A percentile compares a stretch with the other conserved stretches of the same genome.
Evolutionary conservation across 2,113 vertebrate species (phyloP).

Genomic region (Urocolius indicus): DNA sequence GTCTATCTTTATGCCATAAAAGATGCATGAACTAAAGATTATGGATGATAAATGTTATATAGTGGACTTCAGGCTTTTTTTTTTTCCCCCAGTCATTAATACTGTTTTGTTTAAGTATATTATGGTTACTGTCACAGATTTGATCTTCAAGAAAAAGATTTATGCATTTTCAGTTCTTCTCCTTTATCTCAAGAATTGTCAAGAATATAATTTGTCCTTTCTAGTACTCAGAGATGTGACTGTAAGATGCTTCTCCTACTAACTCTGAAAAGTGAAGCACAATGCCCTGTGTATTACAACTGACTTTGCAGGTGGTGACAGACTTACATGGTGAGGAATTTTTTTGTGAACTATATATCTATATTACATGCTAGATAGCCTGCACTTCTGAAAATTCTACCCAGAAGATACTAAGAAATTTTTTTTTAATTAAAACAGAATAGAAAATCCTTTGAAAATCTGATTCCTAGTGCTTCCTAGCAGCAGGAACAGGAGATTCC

Average conservation of each 20-base stretch:
- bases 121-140: neutral
- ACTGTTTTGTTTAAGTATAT: neutral
- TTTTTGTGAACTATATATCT: neutral
- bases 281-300: neutral
- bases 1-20: neutral
- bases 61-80: neutral
- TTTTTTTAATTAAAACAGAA: neutral
- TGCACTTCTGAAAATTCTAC: neutral
- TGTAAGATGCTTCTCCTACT: neutral
- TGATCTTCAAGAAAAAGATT: neutral
- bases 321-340: neutral
- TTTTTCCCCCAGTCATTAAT: neutral
- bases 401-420: neutral
- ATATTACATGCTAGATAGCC: neutral
- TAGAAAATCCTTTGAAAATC: slow-evolving; percentile 7
- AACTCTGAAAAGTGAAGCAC: neutral
- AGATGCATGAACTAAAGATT: neutral
- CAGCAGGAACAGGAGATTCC: neutral
- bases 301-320: neutral
- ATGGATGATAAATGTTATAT: neutral
- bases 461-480: neutral
- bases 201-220: accelerated
- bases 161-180: neutral
- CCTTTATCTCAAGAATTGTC: neutral
- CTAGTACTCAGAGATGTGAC: neutral